These are phyloP conservation scores for Hippoglossus hippoglossus DNA, from an alignment of 2,797 vertebrate genomes.

Conservation along the genomic window DNA sequence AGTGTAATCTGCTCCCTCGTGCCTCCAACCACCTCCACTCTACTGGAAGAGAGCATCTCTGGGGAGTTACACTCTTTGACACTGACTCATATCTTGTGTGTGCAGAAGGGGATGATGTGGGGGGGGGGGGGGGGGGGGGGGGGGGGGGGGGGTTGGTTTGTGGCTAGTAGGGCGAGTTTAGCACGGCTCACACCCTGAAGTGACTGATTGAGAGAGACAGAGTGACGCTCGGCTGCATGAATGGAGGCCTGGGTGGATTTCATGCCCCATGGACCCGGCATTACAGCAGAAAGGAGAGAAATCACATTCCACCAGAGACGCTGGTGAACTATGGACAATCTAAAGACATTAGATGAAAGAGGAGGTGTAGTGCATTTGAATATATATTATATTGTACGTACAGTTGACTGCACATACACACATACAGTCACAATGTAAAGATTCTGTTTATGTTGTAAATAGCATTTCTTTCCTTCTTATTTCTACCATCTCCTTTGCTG, in stretches of 20 bases:
- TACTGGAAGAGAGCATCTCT: constrained; percentile 48
- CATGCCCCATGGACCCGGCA: constrained; percentile 30
- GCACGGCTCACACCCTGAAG: constrained; percentile 36
- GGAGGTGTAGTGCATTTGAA: not conserved
- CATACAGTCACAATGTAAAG: too few relatives aligned
- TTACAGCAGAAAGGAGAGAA: constrained; percentile 2
- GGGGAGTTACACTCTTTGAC: constrained; percentile 55
- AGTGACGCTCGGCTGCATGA: constrained; percentile 34
- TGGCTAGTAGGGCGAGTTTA: constrained; percentile 48
- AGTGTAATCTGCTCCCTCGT: constrained; percentile 43
- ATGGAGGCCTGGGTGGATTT: constrained; percentile 47
- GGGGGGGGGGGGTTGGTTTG: constrained; percentile 25
- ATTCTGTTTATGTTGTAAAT: not conserved
- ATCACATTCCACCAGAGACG: constrained; percentile 5
- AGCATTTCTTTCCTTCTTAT: too few relatives aligned
- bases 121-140: constrained; percentile 9
- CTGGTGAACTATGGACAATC: constrained; percentile 7
- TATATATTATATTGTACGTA: not conserved
- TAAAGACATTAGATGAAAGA: too few relatives aligned
- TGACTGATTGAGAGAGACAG: constrained; percentile 64
- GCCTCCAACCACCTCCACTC: constrained; percentile 63
- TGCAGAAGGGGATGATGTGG: not conserved
- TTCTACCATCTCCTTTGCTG: not conserved
- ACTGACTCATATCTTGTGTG: constrained; percentile 47
- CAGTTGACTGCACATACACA: not conserved